These are phyloP conservation scores for Cervus canadensis DNA, from an alignment of 2,113 vertebrate species.

Conservation along the genomic window DNA sequence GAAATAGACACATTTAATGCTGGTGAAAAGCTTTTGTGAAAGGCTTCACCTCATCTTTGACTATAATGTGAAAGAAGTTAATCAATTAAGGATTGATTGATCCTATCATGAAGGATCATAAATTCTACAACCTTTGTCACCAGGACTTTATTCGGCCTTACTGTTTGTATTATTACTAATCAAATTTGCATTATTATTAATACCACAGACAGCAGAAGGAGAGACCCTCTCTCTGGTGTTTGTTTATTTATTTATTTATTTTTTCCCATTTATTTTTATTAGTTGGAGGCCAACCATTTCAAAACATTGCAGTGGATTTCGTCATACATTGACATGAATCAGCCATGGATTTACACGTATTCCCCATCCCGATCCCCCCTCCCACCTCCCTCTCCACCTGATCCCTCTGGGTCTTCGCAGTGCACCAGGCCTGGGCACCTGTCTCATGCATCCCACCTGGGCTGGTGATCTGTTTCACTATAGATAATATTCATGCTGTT, in stretches of 20 bases:
- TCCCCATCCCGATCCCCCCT: no score
- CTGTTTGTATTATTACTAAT: neutral
- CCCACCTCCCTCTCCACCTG: no score
- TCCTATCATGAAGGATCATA: neutral
- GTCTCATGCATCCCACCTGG: no score
- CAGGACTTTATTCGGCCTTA: neutral
- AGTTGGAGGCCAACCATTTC: no score
- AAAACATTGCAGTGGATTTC: no score
- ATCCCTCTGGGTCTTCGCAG: no score
- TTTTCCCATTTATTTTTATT: no score
- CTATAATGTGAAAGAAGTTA: neutral
- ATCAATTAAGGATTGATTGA: neutral
- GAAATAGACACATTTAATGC: neutral
- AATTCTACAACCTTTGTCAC: neutral
- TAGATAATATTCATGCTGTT: no score
- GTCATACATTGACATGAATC: no score
- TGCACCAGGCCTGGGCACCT: no score
- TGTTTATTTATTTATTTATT: neutral
- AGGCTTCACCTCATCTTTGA: neutral
- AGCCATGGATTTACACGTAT: no score
- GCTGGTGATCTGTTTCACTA: no score
- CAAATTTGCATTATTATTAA: neutral
- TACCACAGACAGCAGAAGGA: neutral
- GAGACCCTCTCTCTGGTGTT: neutral
- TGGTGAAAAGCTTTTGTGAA: neutral